These are phyloP conservation scores for Corythornis leucogaster DNA, from an alignment of 2,797 vertebrate species.

Conservation along the genomic window DNA sequence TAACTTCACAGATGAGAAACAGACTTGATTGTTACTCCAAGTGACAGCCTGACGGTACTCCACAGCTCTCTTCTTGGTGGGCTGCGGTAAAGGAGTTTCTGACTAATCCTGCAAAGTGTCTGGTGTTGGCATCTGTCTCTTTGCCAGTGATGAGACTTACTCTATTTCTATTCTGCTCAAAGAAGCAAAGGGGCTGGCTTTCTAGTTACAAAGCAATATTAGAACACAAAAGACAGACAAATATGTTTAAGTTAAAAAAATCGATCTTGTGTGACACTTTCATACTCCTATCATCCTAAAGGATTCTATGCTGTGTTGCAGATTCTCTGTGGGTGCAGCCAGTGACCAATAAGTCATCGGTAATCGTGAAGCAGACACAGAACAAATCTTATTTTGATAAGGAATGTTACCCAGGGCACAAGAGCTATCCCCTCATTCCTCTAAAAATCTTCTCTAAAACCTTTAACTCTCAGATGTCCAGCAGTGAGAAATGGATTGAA, in stretches of 20 bases:
- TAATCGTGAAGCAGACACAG: conserved; percentile 35
- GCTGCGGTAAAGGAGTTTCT: neutral
- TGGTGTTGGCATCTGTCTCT: neutral
- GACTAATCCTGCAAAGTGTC: neutral
- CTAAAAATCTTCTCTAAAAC: conserved; percentile 7
- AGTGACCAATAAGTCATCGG: conserved; percentile 24
- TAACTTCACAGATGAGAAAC: neutral
- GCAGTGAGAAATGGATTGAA: neutral
- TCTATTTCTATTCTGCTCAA: neutral
- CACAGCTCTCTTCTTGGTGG: neutral
- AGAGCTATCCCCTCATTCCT: conserved; percentile 26
- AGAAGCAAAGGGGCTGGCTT: neutral
- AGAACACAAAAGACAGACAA: conserved; percentile 32
- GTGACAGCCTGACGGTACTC: neutral
- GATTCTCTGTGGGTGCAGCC: neutral
- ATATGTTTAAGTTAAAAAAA: conserved; percentile 21
- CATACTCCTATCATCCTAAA: neutral
- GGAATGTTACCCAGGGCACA: neutral
- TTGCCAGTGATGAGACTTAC: neutral
- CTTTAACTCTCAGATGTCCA: conserved; percentile 26
- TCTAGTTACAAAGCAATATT: neutral
- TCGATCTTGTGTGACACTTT: neutral
- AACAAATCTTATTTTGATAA: conserved; percentile 61
- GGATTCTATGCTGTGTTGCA: neutral
- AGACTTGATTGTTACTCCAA: neutral